Evolutionary conservation across 2,888 invertebrate genomes (phyloP).

Genomic region (Spodoptera picta): DNA sequence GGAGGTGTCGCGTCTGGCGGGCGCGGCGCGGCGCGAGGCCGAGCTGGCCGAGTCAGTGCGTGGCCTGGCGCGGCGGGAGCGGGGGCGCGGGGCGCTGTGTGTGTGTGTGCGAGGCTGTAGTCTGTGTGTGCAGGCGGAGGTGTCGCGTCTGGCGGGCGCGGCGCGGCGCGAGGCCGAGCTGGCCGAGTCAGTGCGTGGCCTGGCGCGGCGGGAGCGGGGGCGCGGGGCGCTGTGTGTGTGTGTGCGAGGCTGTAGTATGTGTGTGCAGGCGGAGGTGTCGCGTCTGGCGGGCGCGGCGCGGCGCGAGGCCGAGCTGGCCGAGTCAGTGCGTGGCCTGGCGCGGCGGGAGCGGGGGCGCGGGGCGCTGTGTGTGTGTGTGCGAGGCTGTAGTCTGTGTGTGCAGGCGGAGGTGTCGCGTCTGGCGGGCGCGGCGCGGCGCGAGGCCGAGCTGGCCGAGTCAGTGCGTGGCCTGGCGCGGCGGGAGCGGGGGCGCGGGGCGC

Average conservation of each 20-base stretch:
- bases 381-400: conserved; percentile 42
- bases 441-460: conserved; percentile 88
- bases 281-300: conserved; percentile 90
- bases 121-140: conserved; percentile 75
- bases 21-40: conserved; percentile 91
- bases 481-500: too few relatives aligned
- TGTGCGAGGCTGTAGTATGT: conserved; percentile 69
- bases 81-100: conserved; percentile 76
- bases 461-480: too few relatives aligned
- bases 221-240: conserved; percentile 76
- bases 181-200: conserved; percentile 78
- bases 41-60: conserved; percentile 90
- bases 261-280: conserved; percentile 64
- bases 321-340: too few relatives aligned
- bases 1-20: conserved; percentile 86
- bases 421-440: conserved; percentile 91
- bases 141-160: conserved; percentile 87
- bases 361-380: conserved; percentile 67
- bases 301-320: conserved; percentile 91
- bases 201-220: conserved; percentile 83
- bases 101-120: conserved; percentile 70
- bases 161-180: conserved; percentile 94
- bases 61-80: conserved; percentile 84
- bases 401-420: conserved; percentile 75
- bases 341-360: too few relatives aligned